These are phyloP conservation scores for Oryzias dopingdopingensis DNA, from an alignment of 2,797 vertebrate genomes.

Conservation along the genomic window DNA sequence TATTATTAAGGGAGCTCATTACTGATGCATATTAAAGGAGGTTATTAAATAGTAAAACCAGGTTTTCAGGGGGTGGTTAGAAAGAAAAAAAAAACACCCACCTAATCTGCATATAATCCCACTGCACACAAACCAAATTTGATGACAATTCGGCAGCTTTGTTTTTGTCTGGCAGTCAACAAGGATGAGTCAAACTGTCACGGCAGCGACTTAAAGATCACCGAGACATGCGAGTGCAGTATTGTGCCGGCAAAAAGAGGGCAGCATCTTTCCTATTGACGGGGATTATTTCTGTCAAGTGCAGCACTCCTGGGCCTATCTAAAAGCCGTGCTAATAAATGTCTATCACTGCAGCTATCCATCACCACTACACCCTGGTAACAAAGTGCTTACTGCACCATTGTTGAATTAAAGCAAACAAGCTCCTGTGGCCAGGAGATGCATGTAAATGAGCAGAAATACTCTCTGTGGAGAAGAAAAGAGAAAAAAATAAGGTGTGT, in stretches of 20 bases:
- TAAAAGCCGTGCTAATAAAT: constrained; percentile 72
- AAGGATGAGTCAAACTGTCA: no score
- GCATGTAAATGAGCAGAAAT: constrained; percentile 53
- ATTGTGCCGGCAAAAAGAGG: constrained; percentile 47
- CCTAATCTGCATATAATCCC: no score
- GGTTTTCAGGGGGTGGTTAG: no score
- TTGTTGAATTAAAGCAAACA: constrained; percentile 71
- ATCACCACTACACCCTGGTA: constrained; percentile 52
- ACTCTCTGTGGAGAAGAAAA: constrained; percentile 36
- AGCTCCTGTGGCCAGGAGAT: constrained; percentile 43
- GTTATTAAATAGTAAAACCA: no score
- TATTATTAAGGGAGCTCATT: no score
- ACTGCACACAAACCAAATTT: no score
- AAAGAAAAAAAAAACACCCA: no score
- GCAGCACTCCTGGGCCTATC: constrained; percentile 65
- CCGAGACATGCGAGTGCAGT: constrained; percentile 15
- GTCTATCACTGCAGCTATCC: constrained; percentile 66
- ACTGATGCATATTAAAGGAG: not conserved
- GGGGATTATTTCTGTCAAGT: constrained; percentile 72
- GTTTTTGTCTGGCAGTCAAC: no score
- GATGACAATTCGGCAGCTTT: no score
- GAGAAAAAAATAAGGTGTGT: constrained; percentile 39
- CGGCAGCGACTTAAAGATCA: constrained; percentile 15
- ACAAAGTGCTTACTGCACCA: constrained; percentile 63
- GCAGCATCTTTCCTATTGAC: constrained; percentile 57